Conservation (phyloP, 2,797 vertebrate species). For the Chelidonichthys spinosus region DNA sequence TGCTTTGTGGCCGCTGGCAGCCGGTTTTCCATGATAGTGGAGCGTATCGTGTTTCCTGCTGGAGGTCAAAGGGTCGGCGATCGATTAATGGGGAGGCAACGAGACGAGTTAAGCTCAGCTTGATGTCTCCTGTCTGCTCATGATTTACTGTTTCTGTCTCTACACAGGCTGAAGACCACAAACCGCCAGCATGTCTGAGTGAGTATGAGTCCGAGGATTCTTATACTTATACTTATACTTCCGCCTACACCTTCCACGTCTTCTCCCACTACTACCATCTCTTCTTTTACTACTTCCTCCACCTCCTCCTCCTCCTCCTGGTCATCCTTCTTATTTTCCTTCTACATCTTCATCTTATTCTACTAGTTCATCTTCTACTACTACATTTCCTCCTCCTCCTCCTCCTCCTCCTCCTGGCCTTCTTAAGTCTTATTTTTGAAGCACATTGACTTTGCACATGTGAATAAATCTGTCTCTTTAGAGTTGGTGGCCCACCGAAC, state of each 20-base stretch:
- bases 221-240: background rate
- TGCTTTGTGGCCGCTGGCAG: constrained; percentile 39
- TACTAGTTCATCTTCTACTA: background rate
- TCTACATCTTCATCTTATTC: background rate
- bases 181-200: constrained; percentile 73
- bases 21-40: constrained; percentile 19
- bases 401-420: background rate
- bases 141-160: constrained; percentile 35
- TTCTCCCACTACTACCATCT: background rate
- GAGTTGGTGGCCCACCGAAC: background rate
- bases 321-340: too few species aligned
- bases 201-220: constrained; percentile 44
- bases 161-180: constrained; percentile 54
- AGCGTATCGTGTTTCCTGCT: constrained; percentile 33
- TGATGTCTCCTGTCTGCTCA: background rate
- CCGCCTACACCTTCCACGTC: background rate
- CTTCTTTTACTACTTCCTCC: too few species aligned
- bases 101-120: background rate
- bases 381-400: background rate
- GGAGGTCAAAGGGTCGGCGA: constrained; percentile 43
- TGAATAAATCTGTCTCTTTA: background rate
- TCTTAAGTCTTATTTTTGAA: background rate
- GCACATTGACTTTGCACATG: background rate
- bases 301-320: too few species aligned
- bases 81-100: constrained; percentile 22